These are phyloP conservation scores for Xestia ashworthii DNA, from an alignment of 2,888 invertebrate genomes.

Conservation along the genomic window DNA sequence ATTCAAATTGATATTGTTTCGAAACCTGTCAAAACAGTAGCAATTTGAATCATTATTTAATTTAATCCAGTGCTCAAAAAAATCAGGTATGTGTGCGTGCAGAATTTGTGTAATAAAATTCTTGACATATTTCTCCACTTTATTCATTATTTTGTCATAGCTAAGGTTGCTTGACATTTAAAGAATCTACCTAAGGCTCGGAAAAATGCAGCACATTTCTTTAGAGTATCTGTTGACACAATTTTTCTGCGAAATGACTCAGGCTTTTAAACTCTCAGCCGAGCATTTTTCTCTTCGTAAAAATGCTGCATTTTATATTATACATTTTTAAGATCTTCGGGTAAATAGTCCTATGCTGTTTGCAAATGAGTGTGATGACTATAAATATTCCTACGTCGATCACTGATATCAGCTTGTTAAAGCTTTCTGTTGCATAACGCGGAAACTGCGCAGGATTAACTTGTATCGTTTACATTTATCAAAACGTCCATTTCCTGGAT, in stretches of 20 bases:
- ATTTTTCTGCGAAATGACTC: conserved; percentile 31
- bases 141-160: not conserved
- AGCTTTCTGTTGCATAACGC: conserved; percentile 59
- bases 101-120: not conserved
- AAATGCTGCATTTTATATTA: conserved; percentile 2
- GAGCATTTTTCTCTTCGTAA: conserved; percentile 2
- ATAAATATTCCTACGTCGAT: conserved; percentile 40
- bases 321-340: not conserved
- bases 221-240: conserved; percentile 25
- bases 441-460: conserved; percentile 54
- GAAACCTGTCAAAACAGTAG: not conserved
- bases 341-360: not conserved
- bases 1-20: too few relatives aligned
- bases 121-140: not conserved
- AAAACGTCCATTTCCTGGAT: conserved; percentile 60
- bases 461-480: conserved; percentile 59
- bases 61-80: not conserved
- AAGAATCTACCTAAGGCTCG: not conserved
- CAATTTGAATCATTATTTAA: not conserved
- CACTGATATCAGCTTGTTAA: conserved; percentile 50
- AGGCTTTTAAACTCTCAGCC: conserved; percentile 7
- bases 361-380: conserved; percentile 11
- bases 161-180: not conserved
- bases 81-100: not conserved
- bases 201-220: conserved; percentile 28